Base-by-base conservation (phyloP, 2,113 vertebrate species). In the Ptilonorhynchus violaceus region DNA sequence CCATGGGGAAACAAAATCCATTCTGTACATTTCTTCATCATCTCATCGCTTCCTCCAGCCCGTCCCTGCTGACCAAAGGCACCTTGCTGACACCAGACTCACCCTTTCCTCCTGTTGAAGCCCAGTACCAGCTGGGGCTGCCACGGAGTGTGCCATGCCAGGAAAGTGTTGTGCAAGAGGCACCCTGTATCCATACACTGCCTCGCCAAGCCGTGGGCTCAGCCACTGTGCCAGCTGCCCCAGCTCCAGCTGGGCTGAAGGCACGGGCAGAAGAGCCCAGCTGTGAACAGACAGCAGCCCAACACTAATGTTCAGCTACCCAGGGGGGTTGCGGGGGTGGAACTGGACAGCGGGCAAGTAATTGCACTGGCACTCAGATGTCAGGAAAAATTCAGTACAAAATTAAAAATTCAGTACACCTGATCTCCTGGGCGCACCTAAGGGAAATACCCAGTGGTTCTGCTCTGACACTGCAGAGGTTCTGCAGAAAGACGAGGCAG, bases 151-250 rank as follows among this genome's bases (percentile, higher is more conserved):
- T 42, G 39, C 72, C 2, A 2, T 39, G 31, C 13, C 15, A 13
- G 73, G 30, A 62, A 18, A 17, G 15, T 21, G 31, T 27, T 72
- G 39, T 25, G 41, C 49, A 23, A 52, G 49, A 35, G 42, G 27
- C 30, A 46, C 13, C 35, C 59, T 4, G 10, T 21, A 33, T 25
- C 33, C 7, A 21, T 14, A 33, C 2, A 3, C 35, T 15, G 15
- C 15, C 33, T 37, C 0, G 0, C 46, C 46, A n/a, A n/a, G 53
- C 46, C 9, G 1, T 10, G 52, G 52, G 52, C 50, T 25, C 75
- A 66, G 37, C 28, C 6, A 5, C 62, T 7, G 16, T 27, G 35
- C 53, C 69, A 46, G 33, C 33, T 67, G 33, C 37, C 39, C 25
- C 56, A 30, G 49, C 25, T 62, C 30, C 63, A 41, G 0, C 22